Percentiles rank a stretch among this genome's conserved stretches.
Conservation (phyloP, 2,113 vertebrate species). For the Loxodonta africana region DNA sequence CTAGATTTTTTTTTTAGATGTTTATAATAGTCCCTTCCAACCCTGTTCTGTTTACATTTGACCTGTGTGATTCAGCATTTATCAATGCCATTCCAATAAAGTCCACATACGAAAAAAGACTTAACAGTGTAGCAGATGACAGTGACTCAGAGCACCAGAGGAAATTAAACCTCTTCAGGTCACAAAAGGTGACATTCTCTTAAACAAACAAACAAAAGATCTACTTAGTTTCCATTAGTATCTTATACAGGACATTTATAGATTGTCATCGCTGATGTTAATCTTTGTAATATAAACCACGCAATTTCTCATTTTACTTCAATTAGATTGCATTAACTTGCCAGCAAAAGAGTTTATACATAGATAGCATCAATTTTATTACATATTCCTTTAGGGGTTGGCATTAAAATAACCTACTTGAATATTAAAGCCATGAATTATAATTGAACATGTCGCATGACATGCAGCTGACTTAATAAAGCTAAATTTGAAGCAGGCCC, state of each 20-base stretch:
- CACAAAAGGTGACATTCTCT: slow-evolving; percentile 41
- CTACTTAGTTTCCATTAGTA: slow-evolving; percentile 61
- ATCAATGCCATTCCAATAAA: slow-evolving; percentile 28
- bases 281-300: slow-evolving; percentile 46
- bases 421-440: slow-evolving; percentile 24
- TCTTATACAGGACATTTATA: slow-evolving; percentile 37
- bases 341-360: slow-evolving; percentile 57
- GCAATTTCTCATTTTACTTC: slow-evolving; percentile 63
- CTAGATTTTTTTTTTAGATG: neutral
- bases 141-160: neutral
- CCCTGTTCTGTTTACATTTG: neutral
- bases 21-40: neutral
- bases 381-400: slow-evolving; percentile 23
- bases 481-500: neutral
- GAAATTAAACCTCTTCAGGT: slow-evolving; percentile 69
- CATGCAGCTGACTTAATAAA: slow-evolving; percentile 12
- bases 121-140: neutral
- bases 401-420: slow-evolving; percentile 55
- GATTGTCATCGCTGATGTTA: slow-evolving; percentile 51
- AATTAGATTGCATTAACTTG: slow-evolving; percentile 52
- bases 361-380: slow-evolving; percentile 30
- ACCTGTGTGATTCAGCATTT: neutral
- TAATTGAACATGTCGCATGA: neutral
- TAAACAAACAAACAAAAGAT: slow-evolving; percentile 54
- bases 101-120: neutral